Evolutionary conservation across 35 echinoderm and acorn worm genomes (phyloP).

Genomic region (Apostichopus californicus): DNA sequence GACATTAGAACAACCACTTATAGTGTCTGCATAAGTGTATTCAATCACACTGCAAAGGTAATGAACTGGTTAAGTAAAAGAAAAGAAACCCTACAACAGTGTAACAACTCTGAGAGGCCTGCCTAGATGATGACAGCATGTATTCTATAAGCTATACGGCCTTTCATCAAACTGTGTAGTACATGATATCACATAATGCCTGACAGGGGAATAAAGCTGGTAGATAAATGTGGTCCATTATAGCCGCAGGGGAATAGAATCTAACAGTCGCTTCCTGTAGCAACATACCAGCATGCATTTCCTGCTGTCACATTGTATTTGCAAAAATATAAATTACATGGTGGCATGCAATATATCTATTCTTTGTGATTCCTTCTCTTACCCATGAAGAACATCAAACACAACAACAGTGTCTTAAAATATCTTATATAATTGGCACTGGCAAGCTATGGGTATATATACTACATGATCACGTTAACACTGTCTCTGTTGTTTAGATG

Average conservation of each 20-base stretch:
- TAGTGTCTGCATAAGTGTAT: no score
- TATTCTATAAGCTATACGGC: neutral
- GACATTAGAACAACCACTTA: no score
- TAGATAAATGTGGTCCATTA: neutral
- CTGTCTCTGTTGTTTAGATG: no score
- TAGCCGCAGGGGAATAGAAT: neutral
- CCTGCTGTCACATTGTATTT: constrained; percentile 18
- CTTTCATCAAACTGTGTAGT: neutral
- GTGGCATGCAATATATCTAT: neutral
- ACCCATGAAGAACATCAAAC: neutral
- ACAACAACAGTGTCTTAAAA: neutral
- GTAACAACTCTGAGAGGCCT: no score
- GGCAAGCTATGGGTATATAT: no score
- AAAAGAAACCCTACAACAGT: no score
- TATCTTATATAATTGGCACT: neutral
- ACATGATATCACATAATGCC: neutral
- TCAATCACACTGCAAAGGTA: no score
- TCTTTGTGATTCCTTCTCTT: no score
- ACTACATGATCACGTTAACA: no score
- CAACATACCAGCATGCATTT: constrained; percentile 29
- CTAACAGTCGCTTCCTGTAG: neutral
- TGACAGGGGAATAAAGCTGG: neutral
- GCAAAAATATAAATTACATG: constrained; percentile 16
- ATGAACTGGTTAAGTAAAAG: no score
- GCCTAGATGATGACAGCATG: no score